Evolutionary conservation across 2,888 invertebrate genomes (phyloP).

Genomic region (Sesia apiformis): DNA sequence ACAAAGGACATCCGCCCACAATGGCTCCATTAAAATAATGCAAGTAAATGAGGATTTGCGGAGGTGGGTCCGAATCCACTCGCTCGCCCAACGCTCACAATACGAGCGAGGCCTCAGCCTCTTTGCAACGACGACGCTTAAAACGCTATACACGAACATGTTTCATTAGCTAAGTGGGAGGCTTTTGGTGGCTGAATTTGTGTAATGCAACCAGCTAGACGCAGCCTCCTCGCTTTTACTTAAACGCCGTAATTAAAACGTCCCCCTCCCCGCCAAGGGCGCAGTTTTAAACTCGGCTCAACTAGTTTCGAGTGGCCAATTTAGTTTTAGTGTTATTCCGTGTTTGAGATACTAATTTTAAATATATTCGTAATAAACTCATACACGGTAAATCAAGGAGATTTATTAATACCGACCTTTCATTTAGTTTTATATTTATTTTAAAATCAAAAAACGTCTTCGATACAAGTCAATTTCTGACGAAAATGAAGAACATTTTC

Average conservation of each 20-base stretch:
- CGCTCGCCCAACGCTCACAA: constrained; percentile 49
- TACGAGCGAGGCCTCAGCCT: constrained; percentile 33
- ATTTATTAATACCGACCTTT: too few relatives aligned
- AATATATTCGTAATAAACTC: constrained; percentile 1
- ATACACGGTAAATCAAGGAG: too few relatives aligned
- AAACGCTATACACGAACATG: constrained; percentile 72
- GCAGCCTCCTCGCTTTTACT: constrained; percentile 64
- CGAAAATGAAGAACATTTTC: too few relatives aligned
- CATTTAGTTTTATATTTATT: too few relatives aligned
- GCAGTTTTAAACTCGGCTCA: constrained; percentile 65
- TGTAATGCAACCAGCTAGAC: constrained; percentile 69
- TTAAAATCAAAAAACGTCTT: too few relatives aligned
- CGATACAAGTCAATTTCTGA: too few relatives aligned
- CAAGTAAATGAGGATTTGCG: constrained; percentile 74
- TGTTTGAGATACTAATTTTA: constrained; percentile 40
- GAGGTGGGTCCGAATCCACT: constrained; percentile 64
- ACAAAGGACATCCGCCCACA: constrained; percentile 71
- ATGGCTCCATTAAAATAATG: constrained; percentile 75
- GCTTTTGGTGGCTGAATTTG: constrained; percentile 74
- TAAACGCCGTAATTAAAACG: constrained; percentile 73
- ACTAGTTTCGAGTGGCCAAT: constrained; percentile 66
- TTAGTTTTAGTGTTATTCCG: constrained; percentile 59
- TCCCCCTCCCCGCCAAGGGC: constrained; percentile 53
- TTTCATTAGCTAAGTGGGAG: constrained; percentile 73
- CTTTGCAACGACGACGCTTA: constrained; percentile 44